phyloP scores from a whole-genome alignment of 2,888 invertebrate species.

The Pseudolycoriella hygida region DNA sequence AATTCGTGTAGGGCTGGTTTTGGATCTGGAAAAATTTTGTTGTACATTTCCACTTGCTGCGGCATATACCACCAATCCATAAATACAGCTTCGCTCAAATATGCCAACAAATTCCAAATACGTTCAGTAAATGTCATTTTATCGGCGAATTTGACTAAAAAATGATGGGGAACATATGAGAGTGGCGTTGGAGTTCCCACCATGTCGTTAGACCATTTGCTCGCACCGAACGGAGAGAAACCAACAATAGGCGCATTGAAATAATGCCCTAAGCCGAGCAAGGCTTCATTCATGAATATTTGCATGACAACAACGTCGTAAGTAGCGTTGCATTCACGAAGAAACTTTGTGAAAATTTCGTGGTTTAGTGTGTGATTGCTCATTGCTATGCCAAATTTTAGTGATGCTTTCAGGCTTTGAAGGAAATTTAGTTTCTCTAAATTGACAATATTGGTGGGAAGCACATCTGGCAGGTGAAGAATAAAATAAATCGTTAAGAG shows the following conservation, averaged over 20 bases:
- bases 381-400: not conserved
- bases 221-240: conserved; percentile 6
- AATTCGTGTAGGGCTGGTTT: conserved; percentile 17
- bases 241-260: conserved; percentile 14
- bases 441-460: too few species aligned
- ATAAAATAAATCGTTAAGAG: too few species aligned
- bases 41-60: not conserved
- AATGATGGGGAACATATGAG: conserved; percentile 5
- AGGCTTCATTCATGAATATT: conserved; percentile 14
- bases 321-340: conserved; percentile 12
- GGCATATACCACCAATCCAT: conserved; percentile 15
- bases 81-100: conserved; percentile 15
- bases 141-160: conserved; percentile 5
- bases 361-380: conserved; percentile 2
- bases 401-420: too few species aligned
- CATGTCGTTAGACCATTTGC: conserved; percentile 6
- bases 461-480: too few species aligned
- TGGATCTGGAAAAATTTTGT: conserved; percentile 9
- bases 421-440: too few species aligned
- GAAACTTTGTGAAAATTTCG: conserved; percentile 7
- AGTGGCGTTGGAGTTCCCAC: conserved; percentile 4
- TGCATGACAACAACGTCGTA: conserved; percentile 14
- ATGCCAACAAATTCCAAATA: conserved; percentile 12
- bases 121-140: conserved; percentile 15
- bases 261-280: conserved; percentile 14